These are phyloP conservation scores for Diaphora mendica DNA, from an alignment of 2,888 invertebrate genomes.

Conservation along the genomic window DNA sequence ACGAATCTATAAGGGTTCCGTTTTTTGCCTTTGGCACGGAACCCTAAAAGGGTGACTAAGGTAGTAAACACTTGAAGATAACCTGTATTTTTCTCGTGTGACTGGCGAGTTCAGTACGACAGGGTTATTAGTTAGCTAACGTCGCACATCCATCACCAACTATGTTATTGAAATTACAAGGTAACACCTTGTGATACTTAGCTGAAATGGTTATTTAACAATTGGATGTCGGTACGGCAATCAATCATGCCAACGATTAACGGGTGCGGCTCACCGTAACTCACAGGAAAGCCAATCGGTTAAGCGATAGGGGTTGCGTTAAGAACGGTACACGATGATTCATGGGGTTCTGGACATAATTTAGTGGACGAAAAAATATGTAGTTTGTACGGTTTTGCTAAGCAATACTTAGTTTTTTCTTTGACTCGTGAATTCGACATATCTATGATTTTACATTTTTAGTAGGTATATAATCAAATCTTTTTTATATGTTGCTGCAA, in stretches of 20 bases:
- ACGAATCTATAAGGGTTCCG: no score
- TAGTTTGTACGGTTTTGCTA: background rate
- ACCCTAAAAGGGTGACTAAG: no score
- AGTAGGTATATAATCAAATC: background rate
- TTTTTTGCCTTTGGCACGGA: no score
- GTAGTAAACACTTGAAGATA: no score
- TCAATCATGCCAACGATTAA: constrained; percentile 52
- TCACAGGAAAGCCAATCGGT: constrained; percentile 54
- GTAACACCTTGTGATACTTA: constrained; percentile 53
- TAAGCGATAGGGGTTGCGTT: constrained; percentile 42
- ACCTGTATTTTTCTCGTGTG: background rate
- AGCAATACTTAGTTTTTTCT: background rate
- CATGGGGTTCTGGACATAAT: constrained; percentile 44
- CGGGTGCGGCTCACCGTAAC: constrained; percentile 44
- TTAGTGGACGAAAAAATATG: constrained; percentile 40
- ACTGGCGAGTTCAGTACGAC: background rate
- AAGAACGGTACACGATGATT: constrained; percentile 45
- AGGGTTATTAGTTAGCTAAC: background rate
- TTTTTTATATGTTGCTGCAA: no score
- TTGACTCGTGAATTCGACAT: background rate
- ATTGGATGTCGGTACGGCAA: constrained; percentile 43
- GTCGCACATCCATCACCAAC: background rate
- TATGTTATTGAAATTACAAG: constrained; percentile 45
- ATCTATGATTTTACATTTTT: background rate
- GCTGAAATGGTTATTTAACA: constrained; percentile 61